Percentiles rank a stretch among this genome's conserved stretches.
phyloP scores from a whole-genome alignment of 2,888 invertebrate species.

The Silvanus unidentatus region DNA sequence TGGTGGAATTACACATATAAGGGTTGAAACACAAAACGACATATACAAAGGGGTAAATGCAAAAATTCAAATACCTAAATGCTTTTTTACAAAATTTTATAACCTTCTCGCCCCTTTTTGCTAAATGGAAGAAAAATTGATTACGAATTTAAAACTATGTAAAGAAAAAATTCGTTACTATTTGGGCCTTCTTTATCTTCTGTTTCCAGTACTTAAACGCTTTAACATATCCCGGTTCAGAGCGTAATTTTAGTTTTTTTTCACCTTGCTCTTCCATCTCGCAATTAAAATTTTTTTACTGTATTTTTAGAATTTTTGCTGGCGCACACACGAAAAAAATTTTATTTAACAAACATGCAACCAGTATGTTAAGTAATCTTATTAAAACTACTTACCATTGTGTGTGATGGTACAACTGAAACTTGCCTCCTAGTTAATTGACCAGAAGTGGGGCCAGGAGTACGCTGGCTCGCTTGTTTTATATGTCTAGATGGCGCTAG shows the following conservation, averaged over 20 bases:
- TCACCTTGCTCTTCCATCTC: constrained; percentile 1
- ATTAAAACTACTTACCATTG: constrained; percentile 44
- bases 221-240: constrained; percentile 36
- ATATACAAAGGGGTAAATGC: too few relatives aligned
- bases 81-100: too few relatives aligned
- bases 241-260: constrained; percentile 3
- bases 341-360: constrained; percentile 11
- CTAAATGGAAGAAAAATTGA: not conserved
- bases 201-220: constrained; percentile 43
- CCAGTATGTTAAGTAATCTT: constrained; percentile 19
- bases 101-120: too few relatives aligned
- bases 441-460: constrained; percentile 72
- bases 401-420: constrained; percentile 37
- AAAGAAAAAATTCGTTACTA: constrained; percentile 22
- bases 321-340: constrained; percentile 2
- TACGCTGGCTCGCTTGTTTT: constrained; percentile 64
- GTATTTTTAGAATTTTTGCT: not conserved
- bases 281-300: not conserved
- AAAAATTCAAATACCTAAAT: too few relatives aligned
- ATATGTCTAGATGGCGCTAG: constrained; percentile 71
- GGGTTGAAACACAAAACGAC: too few relatives aligned
- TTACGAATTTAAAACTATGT: constrained; percentile 13
- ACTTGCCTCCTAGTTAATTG: constrained; percentile 66
- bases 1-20: too few relatives aligned
- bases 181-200: constrained; percentile 42